Evolutionary conservation across 2,888 invertebrate species (phyloP), one percentile per base, ranked within the genome.

Genomic region (Oscheius sp.): DNA sequence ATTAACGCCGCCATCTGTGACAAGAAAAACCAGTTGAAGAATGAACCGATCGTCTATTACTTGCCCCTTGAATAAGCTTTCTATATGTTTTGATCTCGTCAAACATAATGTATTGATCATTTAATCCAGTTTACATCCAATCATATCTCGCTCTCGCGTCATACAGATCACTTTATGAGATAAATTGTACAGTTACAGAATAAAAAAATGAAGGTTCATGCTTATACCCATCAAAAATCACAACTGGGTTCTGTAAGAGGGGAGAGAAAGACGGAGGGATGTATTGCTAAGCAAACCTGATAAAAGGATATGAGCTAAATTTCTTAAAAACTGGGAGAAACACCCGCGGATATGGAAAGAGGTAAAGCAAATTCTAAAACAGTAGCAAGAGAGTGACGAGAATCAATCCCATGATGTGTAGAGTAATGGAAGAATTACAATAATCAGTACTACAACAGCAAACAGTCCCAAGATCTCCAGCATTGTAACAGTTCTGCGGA

Each of bases 1-100:
- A 90, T 93, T 68, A 93, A 93, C 87, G 93, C 93, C 57, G 92
- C 92, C 28, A 92, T 92, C 0, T 93, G 93, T 87, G 92, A 92
- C 87, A 90, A 92, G 62, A 91, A 91, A 85, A 92, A 93, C 87
- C 89, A 90, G 82, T 92, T 92, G 26, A 90, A 89, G 78, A 92
- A 93, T 88, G 89, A 90, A 65, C 92, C 93, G 1, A 90, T 93
- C 74, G 91, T 93, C 47, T 93, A 93, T 88, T 93, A 93, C 87
- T 88, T 92, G 24, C 86, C 87, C 24, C 75, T 88, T 36, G 17
- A 62, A 20, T 33, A 36, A 33, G n/a, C 17, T 33, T 36, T 24
- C 47, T 36, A 9, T 36, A 36, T 36, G 8, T 36, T 8, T 36
- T 9, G 36, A 36, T 14, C 14, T 36, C n/a, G 41, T 12, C 41